Percentiles rank a stretch among this genome's conserved stretches.
These are phyloP conservation scores for Chitala chitala DNA, from an alignment of 2,113 vertebrate species.

Conservation along the genomic window DNA sequence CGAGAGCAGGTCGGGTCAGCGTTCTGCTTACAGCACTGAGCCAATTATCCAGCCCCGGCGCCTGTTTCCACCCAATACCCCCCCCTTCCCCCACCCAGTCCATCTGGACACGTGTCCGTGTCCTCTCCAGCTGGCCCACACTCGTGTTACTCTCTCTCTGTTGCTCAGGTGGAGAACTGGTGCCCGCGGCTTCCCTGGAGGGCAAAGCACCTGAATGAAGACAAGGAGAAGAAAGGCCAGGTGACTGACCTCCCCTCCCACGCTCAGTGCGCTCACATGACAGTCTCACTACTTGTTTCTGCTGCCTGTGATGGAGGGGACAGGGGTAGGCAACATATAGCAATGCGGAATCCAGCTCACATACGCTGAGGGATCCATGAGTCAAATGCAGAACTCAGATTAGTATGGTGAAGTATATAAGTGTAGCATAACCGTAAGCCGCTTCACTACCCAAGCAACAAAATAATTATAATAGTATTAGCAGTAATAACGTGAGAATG, in stretches of 20 bases:
- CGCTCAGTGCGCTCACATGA: too few species aligned
- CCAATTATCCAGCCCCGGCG: slow-evolving; percentile 16
- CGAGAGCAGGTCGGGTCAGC: neutral
- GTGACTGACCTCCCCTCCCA: too few species aligned
- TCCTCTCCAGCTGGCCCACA: neutral
- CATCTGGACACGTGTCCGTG: neutral
- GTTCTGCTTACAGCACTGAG: slow-evolving; percentile 22
- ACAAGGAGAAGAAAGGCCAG: slow-evolving; percentile 75
- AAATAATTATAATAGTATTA: neutral
- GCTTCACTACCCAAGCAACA: neutral
- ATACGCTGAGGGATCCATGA: slow-evolving; percentile 31
- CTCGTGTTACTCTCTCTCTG: neutral
- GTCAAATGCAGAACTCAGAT: too few species aligned
- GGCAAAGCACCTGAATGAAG: slow-evolving; percentile 75
- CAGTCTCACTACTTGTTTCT: too few species aligned
- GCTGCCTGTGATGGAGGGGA: too few species aligned
- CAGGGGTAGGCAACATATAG: too few species aligned
- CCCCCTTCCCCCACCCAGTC: neutral
- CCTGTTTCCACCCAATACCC: too few species aligned
- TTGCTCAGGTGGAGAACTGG: slow-evolving; percentile 93
- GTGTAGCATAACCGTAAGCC: neutral
- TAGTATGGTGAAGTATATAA: neutral
- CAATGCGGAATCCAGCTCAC: too few species aligned
- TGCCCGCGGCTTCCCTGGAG: slow-evolving; percentile 96
- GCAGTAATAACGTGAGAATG: neutral